Conservation (phyloP, 2,113 vertebrate species). For the Odocoileus hemionus region DNA sequence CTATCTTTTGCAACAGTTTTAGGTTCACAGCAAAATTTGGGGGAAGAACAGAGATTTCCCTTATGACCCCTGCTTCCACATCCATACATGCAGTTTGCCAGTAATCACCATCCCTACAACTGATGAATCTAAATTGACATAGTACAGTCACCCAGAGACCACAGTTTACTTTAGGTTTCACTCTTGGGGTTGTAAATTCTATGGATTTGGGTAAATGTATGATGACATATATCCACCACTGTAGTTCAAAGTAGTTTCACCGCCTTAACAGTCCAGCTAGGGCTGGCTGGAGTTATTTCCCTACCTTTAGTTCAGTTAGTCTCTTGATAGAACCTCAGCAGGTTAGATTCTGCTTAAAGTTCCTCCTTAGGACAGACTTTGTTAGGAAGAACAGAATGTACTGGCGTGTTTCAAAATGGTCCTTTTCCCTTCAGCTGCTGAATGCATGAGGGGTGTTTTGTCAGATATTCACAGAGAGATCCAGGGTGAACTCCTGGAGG, state of each 20-base stretch:
- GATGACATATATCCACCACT: background rate
- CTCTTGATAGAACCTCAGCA: background rate
- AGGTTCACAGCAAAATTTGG: background rate
- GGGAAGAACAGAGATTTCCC: background rate
- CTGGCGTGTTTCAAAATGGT: background rate
- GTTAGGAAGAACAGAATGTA: background rate
- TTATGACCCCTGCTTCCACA: too few species aligned
- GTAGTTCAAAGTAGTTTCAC: background rate
- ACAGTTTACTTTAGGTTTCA: background rate
- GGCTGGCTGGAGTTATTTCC: background rate
- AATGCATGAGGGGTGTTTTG: background rate
- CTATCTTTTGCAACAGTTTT: background rate
- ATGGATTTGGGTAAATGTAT: background rate
- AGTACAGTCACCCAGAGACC: background rate
- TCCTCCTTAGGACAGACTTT: background rate
- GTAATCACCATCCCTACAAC: background rate
- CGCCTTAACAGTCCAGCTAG: background rate
- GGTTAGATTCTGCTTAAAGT: background rate
- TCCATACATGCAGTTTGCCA: background rate
- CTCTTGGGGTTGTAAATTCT: background rate
- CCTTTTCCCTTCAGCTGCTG: background rate
- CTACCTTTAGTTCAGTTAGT: background rate
- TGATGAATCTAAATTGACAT: background rate
- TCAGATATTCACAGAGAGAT: background rate
- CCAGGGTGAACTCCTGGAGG: background rate